Base-by-base conservation (phyloP, 2,888 invertebrate species). In the Embidobia sp. region DNA sequence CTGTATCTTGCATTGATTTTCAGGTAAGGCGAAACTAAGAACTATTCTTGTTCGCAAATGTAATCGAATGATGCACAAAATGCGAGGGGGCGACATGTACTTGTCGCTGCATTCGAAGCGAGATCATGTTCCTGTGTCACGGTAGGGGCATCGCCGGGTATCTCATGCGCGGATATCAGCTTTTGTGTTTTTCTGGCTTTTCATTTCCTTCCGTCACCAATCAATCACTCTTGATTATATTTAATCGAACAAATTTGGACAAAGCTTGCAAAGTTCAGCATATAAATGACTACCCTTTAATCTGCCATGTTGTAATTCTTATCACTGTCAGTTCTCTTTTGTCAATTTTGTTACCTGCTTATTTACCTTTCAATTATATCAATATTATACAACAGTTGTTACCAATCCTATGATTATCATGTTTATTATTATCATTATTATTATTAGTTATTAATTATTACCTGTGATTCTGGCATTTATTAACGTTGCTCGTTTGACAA, bases 21-120 rank as follows among this genome's bases (percentile, higher is more conserved):
- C 88, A 88, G 87, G 87, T 88, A 87, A 86, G 80, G 85, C 83
- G 84, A 85, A 84, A 81, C 84, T 85, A 86, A 83, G 81, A 81
- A 74, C 74, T 74, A 74, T 61, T 59, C 66, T 74, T 66, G 66
- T 49, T 74, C 66, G 51, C 59, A 46, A 46, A 13, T 49, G 73
- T 82, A 84, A 79, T 79, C 82, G 73, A 82, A 81, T 81, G 78
- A 81, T 76, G 48, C 70, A 70, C 69, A 48, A 69, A 76, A 67
- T 49, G 48, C 61, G 46, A 78, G 69, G 51, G 75, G 77, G 74
- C 80, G 75, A 84, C 79, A 81, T 82, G 80, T 77, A 82, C 79
- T 83, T 63, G 75, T 78, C 59, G 53, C 49, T 74, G 69, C 59
- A 31, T 69, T 66, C 51, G 78, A 79, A 81, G 70, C 77, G 75